Base-by-base conservation (phyloP, 1,140 invertebrate species). In the Galendromus occidentalis region DNA sequence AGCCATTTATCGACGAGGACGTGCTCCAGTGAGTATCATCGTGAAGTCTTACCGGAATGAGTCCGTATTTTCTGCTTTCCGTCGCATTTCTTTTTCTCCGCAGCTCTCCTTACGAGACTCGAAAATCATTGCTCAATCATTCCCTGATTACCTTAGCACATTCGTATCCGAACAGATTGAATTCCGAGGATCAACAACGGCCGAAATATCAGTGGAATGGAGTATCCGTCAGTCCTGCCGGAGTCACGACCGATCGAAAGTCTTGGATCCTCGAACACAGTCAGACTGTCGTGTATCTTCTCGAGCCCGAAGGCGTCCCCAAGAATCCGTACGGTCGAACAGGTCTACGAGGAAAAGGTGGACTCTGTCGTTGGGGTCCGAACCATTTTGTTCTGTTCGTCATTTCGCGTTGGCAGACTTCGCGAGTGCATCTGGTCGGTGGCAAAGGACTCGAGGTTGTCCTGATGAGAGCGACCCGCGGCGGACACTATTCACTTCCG, bases 311-410 rank as follows among this genome's bases (percentile, higher is more conserved):
- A 51, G 69, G 69, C 6, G 66, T 73, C 12, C 72, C 72, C 1
- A 41, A 68, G 20, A 79, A 79, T 70, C 77, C 78, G 9, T 73
- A 75, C 69, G 78, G 78, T 44, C 67, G 78, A 66, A 79, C 78
- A 30, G 78, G 78, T 14, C 65, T 79, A 0, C 66, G 75, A 65
- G 78, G 78, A 2, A 71, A 74, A 67, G 78, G 78, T 7, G 69
- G 69, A 17, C 66, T 79, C 51, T 74, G 72, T 68, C 71, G 76
- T 4, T 79, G 76, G 74, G 78, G 78, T 41, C 78, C 78, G n/a
- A 79, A 79, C 69, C 77, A 79, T 70, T 71, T 72, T 39, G 75
- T 78, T 29, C 70, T 74, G 28, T 70, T 75, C 1, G 71, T 78
- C 14, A 72, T 79, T 18, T 76, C 77, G 7, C 70, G 76, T 67